Evolutionary conservation across 1,140 invertebrate genomes (phyloP), one percentile per base, ranked within the genome.

Genomic region (Liolophura sinensis): DNA sequence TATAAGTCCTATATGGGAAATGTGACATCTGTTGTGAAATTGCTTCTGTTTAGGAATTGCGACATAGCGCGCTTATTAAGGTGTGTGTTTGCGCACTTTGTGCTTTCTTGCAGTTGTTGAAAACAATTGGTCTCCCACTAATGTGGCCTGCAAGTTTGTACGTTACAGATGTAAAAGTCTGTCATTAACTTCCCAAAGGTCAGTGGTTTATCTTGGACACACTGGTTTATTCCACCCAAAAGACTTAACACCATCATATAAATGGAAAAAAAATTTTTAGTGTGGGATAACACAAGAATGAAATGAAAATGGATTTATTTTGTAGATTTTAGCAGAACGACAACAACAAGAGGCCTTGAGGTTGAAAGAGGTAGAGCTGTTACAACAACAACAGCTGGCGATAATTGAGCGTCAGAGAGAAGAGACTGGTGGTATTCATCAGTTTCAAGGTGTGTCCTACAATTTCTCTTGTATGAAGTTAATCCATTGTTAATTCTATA

Each of bases 341-440:
- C 68, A 74, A 31, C 62, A 73, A 54, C 70, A 67, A 22, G 65
- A 65, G 24, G 74, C 71, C 25, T 56, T 67, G 5, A 64, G 68
- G 52, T 56, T 67, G 51, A 73, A 72, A 15, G 73, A 75, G 54
- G 73, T 69, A 25, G 75, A 77, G 60, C 48, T 76, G 16, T 50
- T 76, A 16, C 54, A 70, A 40, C 71, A 71, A 63, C 74, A 76
- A 65, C 77, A 80, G 68, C 64, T 79, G n/a, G 80, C 78, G 46
- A 46, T 80, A 55, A 70, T 80, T 70, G 77, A 81, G 52, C 73
- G 74, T 14, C 76, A 78, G 65, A 73, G 73, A 63, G 73, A 76
- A 50, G 73, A 77, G 18, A 76, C 22, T 70, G 73, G 46, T 70
- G 68, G 56, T 58, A 69, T 64, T 51, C 66, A 68, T 20, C 66